Conservation (phyloP, 1,140 invertebrate genomes). For the Macrotrachela quadricornifera region DNA sequence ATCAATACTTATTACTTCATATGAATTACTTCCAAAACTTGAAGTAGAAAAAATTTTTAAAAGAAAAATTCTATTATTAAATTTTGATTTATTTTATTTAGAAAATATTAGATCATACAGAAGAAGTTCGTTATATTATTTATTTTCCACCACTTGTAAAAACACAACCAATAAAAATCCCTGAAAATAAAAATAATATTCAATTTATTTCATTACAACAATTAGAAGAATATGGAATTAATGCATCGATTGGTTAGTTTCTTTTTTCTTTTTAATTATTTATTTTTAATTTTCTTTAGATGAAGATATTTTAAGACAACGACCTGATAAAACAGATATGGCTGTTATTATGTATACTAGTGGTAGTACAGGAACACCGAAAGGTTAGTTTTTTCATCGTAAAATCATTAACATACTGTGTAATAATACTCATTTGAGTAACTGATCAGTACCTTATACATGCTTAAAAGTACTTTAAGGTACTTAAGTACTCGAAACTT, state of each 20-base stretch:
- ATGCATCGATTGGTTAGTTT: not conserved
- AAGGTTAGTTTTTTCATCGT: too few species aligned
- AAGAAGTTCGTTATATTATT: not conserved
- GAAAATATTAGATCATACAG: not conserved
- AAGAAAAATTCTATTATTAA: slow-evolving; percentile 2
- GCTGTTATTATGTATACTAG: slow-evolving; percentile 33
- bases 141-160: too few species aligned
- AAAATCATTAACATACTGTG: too few species aligned
- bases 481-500: too few species aligned
- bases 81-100: too few species aligned
- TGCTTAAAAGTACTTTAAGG: too few species aligned
- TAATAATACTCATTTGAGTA: too few species aligned
- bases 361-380: slow-evolving; percentile 28
- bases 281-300: not conserved
- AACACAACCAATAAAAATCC: too few species aligned
- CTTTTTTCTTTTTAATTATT: not conserved
- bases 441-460: too few species aligned
- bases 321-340: too few species aligned
- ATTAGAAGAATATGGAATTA: not conserved
- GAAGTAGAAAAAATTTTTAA: not conserved
- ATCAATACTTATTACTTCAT: not conserved
- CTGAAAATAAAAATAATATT: too few species aligned
- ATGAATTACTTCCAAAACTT: slow-evolving; percentile 2
- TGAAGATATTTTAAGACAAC: not conserved
- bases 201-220: not conserved